Conservation (phyloP, 2,797 vertebrate genomes). For the Sternarchorhynchus goeldii region DNA sequence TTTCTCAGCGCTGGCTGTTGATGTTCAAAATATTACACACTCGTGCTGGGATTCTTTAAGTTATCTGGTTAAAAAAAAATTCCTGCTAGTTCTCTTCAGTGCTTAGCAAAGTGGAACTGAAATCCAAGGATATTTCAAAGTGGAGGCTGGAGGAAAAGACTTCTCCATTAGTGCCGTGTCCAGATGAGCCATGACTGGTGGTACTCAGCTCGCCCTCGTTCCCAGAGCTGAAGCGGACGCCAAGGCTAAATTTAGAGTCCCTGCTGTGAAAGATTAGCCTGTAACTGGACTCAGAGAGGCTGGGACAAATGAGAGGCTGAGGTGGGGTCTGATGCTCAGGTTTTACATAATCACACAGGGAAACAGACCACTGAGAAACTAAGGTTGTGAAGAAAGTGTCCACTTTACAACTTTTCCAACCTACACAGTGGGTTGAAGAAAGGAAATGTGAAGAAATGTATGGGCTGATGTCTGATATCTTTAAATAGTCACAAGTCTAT, state of each 20-base stretch:
- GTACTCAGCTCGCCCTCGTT: conserved; percentile 61
- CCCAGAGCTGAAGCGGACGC: conserved; percentile 55
- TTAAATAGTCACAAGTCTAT: not conserved
- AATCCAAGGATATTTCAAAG: conserved; percentile 52
- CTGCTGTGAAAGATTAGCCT: conserved; percentile 57
- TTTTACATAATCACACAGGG: conserved; percentile 32
- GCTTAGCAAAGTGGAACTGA: conserved; percentile 24
- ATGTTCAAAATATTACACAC: not conserved
- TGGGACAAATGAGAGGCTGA: conserved; percentile 48
- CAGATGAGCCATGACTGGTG: conserved; percentile 71
- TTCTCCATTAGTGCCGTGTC: conserved; percentile 71
- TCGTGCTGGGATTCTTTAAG: not conserved
- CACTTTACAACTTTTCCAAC: not conserved
- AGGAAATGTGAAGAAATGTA: no score
- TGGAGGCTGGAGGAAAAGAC: conserved; percentile 63
- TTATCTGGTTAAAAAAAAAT: conserved; percentile 8
- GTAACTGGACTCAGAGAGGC: conserved; percentile 64
- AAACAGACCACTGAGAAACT: conserved; percentile 8
- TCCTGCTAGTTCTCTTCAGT: conserved; percentile 11
- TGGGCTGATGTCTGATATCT: not conserved
- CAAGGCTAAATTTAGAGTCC: conserved; percentile 74
- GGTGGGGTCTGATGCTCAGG: conserved; percentile 41
- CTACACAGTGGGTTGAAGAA: not conserved
- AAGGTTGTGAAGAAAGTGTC: not conserved
- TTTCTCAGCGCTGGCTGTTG: not conserved